Base-by-base conservation (phyloP, 2,888 invertebrate genomes). In the Parthenolecanium corni region DNA sequence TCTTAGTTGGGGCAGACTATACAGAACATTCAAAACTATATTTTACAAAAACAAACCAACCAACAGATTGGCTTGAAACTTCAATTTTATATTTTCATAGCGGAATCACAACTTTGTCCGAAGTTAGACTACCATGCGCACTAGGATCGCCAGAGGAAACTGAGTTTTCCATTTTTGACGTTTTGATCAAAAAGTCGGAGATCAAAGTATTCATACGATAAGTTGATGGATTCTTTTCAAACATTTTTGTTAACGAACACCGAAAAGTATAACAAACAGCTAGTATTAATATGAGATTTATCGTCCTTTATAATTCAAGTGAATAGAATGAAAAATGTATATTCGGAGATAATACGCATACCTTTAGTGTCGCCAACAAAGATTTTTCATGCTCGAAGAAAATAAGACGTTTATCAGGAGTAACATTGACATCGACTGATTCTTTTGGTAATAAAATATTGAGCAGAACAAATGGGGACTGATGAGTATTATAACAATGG, bases 351-450 rank as follows among this genome's bases (percentile, higher is more conserved):
- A n/a, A n/a, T n/a, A n/a, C n/a, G n/a, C n/a, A n/a, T 31, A 31
- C 31, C 71, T 90, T 91, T 2, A 93, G 71, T 9, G 81, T 78
- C 36, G 89, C 85, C 64, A 92, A 73, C 65, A 96, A 77, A 52
- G 85, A 73, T 73, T 86, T 87, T 74, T 96, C 95, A 72, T 90
- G 84, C 62, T 86, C 84, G 14, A 96, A 74, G 73, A 95, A 86
- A 65, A 98, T 78, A 71, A 90, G 87, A 67, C 97, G 79, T 75
- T 98, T 98, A 75, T 98, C 97, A 5, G 97, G 97, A 6, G 96
- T 95, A 0, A 98, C 86, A 78, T 97, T 97, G 0, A 97, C 84
- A 77, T 97, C 97, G 18, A 96, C 86, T 66, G 79, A 76, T 36
- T 78, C 76, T 72, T 83, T 82, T 68, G 84, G 80, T 14, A 84